Percentiles rank a stretch among this genome's conserved stretches.
Conservation (phyloP, 2,113 vertebrate genomes). For the Poecilia latipinna region DNA sequence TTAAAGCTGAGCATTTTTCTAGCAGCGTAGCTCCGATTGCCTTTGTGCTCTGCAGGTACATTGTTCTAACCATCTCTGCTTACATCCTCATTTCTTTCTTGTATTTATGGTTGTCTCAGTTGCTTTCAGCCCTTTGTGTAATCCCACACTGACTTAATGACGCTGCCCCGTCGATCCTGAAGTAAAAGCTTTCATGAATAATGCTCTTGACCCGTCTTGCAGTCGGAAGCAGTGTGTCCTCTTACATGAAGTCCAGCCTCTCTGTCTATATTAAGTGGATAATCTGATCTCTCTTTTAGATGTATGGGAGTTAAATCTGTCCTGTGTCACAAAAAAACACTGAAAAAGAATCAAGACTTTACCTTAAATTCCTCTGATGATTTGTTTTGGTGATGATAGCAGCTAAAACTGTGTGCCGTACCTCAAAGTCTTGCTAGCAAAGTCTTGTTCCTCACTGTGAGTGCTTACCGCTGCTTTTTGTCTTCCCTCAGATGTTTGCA, state of each 20-base stretch:
- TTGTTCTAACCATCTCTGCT: neutral
- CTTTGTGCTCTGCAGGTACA: neutral
- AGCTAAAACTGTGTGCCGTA: neutral
- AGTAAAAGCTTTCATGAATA: neutral
- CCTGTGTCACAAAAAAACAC: neutral
- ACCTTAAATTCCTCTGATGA: neutral
- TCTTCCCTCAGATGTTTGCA: slow-evolving; percentile 63
- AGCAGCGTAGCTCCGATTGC: neutral
- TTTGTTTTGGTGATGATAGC: neutral
- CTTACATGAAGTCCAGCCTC: neutral
- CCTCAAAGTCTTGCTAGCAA: slow-evolving; percentile 49
- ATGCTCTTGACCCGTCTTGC: neutral
- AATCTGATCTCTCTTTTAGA: neutral
- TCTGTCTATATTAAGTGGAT: neutral
- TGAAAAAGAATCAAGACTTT: neutral
- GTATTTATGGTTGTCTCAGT: neutral
- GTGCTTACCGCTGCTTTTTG: slow-evolving; percentile 69
- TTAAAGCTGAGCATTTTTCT: neutral
- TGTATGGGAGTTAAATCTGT: neutral
- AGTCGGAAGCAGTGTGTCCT: neutral
- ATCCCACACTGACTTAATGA: slow-evolving; percentile 10
- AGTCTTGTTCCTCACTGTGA: slow-evolving; percentile 47
- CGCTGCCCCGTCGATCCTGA: neutral
- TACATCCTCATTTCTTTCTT: neutral
- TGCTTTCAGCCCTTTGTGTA: slow-evolving; percentile 3